Base-by-base conservation (phyloP, 2,888 invertebrate genomes). In the Ornithoptera priamus region DNA sequence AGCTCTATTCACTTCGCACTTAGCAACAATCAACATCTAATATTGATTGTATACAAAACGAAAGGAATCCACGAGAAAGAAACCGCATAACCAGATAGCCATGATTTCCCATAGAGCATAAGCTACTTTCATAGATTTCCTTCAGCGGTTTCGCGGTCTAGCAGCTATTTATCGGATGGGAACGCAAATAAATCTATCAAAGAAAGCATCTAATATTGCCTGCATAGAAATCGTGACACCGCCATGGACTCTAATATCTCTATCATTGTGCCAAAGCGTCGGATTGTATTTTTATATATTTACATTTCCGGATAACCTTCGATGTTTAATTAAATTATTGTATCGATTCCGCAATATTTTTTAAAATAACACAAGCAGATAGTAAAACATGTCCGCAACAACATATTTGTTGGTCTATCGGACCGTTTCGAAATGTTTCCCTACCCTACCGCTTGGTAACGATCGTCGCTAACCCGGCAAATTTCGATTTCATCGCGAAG, bases 1-100 rank as follows among this genome's bases (percentile, higher is more conserved):
- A 76, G 74, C 70, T 72, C 78, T 79, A 81, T 78, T 85, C 81
- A 80, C 85, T 87, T 85, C 84, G 83, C 83, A 84, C 80, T 84
- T 85, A 83, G 78, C 85, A 84, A 80, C 85, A 81, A 84, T 82
- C 82, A 82, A 84, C 81, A 80, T 83, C 82, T 82, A 86, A 89
- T 89, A 91, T 92, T 91, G 88, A 88, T 89, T 91, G 91, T 89
- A 85, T 79, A 79, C 88, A 88, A 90, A 90, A 90, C 86, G 89
- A 80, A 77, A 80, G 79, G 79, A 80, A 81, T 83, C 85, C 87
- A 88, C 89, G 89, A 84, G 87, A 89, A 89, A 81, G 81, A 84
- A 89, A 90, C 90, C 90, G 80, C 90, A 89, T 76, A 72, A 78
- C 73, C 71, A 85, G 88, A 89, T 90, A 88, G 89, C 85, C 83